These are phyloP conservation scores for Petromus typicus DNA, from an alignment of 2,113 vertebrate species.

Conservation along the genomic window DNA sequence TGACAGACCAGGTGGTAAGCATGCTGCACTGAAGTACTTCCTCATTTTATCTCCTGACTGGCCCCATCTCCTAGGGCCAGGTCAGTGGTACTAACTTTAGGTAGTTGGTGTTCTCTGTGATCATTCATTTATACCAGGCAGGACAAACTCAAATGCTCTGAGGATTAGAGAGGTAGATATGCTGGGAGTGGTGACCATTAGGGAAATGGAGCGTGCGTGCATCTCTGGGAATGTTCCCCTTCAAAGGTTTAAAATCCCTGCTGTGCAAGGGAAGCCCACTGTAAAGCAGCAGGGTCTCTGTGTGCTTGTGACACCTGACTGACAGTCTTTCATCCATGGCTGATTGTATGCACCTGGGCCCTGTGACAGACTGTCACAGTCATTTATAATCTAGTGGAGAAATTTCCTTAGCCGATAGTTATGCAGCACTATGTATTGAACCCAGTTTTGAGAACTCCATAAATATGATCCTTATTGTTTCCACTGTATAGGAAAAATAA, in stretches of 20 bases:
- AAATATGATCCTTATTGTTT: neutral
- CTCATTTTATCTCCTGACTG: neutral
- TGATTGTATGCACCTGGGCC: neutral
- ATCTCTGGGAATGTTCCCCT: neutral
- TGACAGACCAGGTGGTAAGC: neutral
- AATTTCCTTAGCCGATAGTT: neutral
- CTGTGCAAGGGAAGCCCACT: neutral
- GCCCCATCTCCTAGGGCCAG: neutral
- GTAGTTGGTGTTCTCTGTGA: neutral
- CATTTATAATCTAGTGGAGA: neutral
- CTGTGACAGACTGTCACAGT: neutral
- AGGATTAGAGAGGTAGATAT: neutral
- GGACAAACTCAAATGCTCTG: neutral
- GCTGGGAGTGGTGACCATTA: neutral
- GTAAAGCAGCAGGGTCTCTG: neutral
- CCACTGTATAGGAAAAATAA: constrained; percentile 23
- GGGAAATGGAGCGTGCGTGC: neutral
- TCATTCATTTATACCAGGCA: neutral
- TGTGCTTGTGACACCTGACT: neutral
- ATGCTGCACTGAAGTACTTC: neutral
- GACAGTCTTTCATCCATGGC: neutral
- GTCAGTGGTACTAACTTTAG: neutral
- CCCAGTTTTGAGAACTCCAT: neutral
- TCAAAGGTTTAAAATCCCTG: neutral
- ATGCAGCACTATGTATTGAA: neutral